These are phyloP conservation scores for Drosophila melanica DNA, from an alignment of 1,140 invertebrate species.

Conservation along the genomic window DNA sequence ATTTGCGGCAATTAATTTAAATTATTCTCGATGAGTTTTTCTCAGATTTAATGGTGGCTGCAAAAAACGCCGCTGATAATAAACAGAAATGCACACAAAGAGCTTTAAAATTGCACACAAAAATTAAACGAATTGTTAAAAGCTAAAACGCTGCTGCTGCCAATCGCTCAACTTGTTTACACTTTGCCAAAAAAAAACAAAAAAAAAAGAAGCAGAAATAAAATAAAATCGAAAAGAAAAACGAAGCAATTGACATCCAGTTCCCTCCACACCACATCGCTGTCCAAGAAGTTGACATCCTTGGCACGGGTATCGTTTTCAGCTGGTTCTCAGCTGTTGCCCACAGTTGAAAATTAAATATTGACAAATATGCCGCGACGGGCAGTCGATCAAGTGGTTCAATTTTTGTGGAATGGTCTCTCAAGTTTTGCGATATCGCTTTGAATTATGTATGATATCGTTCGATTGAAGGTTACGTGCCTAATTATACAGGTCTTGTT, in stretches of 20 bases:
- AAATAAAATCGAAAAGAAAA: slow-evolving; percentile 11
- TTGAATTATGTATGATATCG: slow-evolving; percentile 66
- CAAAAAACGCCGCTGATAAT: slow-evolving; percentile 10
- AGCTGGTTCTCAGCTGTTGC: slow-evolving; percentile 41
- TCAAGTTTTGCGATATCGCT: slow-evolving; percentile 35
- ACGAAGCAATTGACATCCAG: slow-evolving; percentile 33
- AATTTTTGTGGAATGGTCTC: slow-evolving; percentile 30
- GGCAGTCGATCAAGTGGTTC: slow-evolving; percentile 38
- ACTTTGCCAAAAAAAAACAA: slow-evolving; percentile 35
- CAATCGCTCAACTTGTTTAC: slow-evolving; percentile 45
- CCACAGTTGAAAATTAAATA: slow-evolving; percentile 54
- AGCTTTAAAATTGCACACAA: slow-evolving; percentile 15
- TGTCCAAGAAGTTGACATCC: slow-evolving; percentile 77
- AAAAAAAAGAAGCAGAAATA: neutral
- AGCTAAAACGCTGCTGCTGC: slow-evolving; percentile 8
- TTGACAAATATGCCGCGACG: slow-evolving; percentile 49
- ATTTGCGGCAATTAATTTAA: slow-evolving; percentile 17
- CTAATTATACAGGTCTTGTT: slow-evolving; percentile 11
- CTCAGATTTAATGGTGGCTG: slow-evolving; percentile 21
- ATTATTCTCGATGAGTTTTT: slow-evolving; percentile 16
- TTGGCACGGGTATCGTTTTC: slow-evolving; percentile 66
- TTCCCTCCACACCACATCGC: slow-evolving; percentile 13
- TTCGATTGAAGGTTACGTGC: slow-evolving; percentile 48
- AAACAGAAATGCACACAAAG: slow-evolving; percentile 18
- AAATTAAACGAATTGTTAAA: slow-evolving; percentile 35